These are phyloP conservation scores for Cancer borealis DNA, from an alignment of 2,888 invertebrate genomes.

Conservation along the genomic window DNA sequence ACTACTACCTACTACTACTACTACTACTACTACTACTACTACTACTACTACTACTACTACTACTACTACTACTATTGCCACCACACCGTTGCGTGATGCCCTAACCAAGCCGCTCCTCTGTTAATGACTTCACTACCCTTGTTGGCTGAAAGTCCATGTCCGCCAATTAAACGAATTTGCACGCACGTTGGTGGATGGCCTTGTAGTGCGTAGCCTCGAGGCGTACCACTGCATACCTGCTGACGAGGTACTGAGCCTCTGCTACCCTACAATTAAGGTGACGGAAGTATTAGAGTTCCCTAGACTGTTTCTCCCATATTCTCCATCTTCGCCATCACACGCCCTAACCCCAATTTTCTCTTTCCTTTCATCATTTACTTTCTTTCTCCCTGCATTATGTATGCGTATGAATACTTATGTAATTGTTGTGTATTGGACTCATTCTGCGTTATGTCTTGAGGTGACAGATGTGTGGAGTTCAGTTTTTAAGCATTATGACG, in stretches of 20 bases:
- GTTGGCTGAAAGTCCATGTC: background rate
- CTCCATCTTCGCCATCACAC: background rate
- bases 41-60: background rate
- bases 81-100: background rate
- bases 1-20: background rate
- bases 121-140: background rate
- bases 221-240: background rate
- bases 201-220: background rate
- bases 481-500: too few relatives aligned
- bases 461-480: too few relatives aligned
- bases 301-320: background rate
- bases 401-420: too few relatives aligned
- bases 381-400: too few relatives aligned
- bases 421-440: too few relatives aligned
- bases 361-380: too few relatives aligned
- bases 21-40: background rate
- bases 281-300: background rate
- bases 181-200: background rate
- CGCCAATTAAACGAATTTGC: background rate
- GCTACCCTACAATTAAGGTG: background rate
- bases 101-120: background rate
- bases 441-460: too few relatives aligned
- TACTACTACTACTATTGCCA: background rate
- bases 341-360: too few relatives aligned
- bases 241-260: background rate